Evolutionary conservation across 2,113 vertebrate species (phyloP).

Genomic region (Hemichromis elongatus): DNA sequence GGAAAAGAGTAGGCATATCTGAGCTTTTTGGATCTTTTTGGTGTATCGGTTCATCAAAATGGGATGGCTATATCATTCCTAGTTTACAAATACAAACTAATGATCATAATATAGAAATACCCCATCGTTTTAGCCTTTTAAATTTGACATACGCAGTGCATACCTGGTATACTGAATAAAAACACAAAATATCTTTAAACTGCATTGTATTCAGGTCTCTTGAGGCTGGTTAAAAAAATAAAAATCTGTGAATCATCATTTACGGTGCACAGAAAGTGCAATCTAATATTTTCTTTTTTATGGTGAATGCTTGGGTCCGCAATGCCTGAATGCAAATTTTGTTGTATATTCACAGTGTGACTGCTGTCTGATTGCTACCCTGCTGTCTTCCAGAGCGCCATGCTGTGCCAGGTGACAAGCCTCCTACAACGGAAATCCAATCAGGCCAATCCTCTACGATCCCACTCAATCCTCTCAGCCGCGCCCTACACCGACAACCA

Average conservation of each 20-base stretch:
- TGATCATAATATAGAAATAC: neutral
- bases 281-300: neutral
- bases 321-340: neutral
- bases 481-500: neutral
- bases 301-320: neutral
- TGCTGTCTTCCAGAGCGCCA: slow-evolving; percentile 22
- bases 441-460: slow-evolving; percentile 61
- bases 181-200: neutral
- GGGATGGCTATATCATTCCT: neutral
- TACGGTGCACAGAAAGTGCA: neutral
- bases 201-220: neutral
- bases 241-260: neutral
- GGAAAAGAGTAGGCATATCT: neutral
- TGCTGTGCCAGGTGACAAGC: slow-evolving; percentile 58
- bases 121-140: neutral
- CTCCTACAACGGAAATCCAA: slow-evolving; percentile 57
- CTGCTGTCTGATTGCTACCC: slow-evolving; percentile 49
- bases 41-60: neutral
- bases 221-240: neutral
- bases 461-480: slow-evolving; percentile 43
- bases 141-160: neutral
- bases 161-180: neutral
- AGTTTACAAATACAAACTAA: neutral
- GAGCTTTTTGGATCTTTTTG: neutral
- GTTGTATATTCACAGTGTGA: slow-evolving; percentile 11